Conservation (phyloP, 2,888 invertebrate genomes). For the Octonoba sinensis region DNA sequence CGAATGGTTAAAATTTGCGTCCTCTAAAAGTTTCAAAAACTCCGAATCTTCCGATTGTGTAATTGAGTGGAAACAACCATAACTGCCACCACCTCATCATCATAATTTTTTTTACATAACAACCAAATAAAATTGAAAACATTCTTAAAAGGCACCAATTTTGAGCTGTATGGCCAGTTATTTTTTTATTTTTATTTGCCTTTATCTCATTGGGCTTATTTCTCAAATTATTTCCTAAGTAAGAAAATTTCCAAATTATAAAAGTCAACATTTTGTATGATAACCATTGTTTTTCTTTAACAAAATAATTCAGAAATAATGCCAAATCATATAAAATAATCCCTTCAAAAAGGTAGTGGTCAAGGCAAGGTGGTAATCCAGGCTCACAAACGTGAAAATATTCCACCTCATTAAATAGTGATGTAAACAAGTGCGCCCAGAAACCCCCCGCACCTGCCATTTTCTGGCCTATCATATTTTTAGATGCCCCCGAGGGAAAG, state of each 20-base stretch:
- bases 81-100: slow-evolving; percentile 24
- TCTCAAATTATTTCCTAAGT: slow-evolving; percentile 9
- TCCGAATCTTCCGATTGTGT: too few relatives aligned
- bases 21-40: too few relatives aligned
- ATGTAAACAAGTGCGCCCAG: too few relatives aligned
- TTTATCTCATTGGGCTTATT: slow-evolving; percentile 25
- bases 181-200: slow-evolving; percentile 10
- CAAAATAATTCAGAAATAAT: slow-evolving; percentile 18
- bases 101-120: slow-evolving; percentile 16
- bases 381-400: slow-evolving; percentile 21
- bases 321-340: slow-evolving; percentile 15
- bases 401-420: slow-evolving; percentile 1
- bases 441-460: too few relatives aligned
- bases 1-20: too few relatives aligned
- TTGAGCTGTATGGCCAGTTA: slow-evolving; percentile 17
- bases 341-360: slow-evolving; percentile 19
- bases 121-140: slow-evolving; percentile 20
- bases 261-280: slow-evolving; percentile 11
- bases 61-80: not conserved
- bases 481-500: too few relatives aligned
- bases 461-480: too few relatives aligned
- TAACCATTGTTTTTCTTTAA: slow-evolving; percentile 18
- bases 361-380: slow-evolving; percentile 26
- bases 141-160: slow-evolving; percentile 19
- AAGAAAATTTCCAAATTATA: slow-evolving; percentile 9